Conservation (phyloP, 2,888 invertebrate species). For the Drosophila limbata region DNA sequence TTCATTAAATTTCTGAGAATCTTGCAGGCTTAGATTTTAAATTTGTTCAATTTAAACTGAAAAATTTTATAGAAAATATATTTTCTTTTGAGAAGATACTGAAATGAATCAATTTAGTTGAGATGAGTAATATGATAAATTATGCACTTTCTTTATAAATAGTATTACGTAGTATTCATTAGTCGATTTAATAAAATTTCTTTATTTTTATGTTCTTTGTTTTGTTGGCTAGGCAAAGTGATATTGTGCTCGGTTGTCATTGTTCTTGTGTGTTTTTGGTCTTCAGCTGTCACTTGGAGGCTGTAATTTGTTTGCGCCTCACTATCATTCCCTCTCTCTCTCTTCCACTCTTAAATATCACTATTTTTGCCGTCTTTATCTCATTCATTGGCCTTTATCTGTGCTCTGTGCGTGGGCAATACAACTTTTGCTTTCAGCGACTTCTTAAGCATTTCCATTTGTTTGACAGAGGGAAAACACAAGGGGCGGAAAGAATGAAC, state of each 20-base stretch:
- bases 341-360: constrained; percentile 17
- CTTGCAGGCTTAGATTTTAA: not conserved
- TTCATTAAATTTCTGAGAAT: constrained; percentile 6
- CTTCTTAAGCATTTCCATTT: constrained; percentile 72
- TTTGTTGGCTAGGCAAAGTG: constrained; percentile 39
- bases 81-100: too few relatives aligned
- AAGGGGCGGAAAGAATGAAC: constrained; percentile 6
- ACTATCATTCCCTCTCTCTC: not conserved
- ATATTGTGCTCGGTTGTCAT: constrained; percentile 64
- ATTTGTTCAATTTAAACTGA: not conserved
- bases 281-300: constrained; percentile 74
- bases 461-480: constrained; percentile 28
- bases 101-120: too few relatives aligned
- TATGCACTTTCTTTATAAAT: not conserved
- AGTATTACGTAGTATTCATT: constrained; percentile 8
- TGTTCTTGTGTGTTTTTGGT: constrained; percentile 46
- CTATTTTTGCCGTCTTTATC: constrained; percentile 2
- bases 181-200: constrained; percentile 12
- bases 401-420: constrained; percentile 65
- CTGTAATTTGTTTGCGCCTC: constrained; percentile 67
- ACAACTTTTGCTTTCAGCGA: constrained; percentile 73
- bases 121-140: not conserved
- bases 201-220: constrained; percentile 29
- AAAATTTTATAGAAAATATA: too few relatives aligned
- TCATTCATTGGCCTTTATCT: constrained; percentile 44